Evolutionary conservation across 2,888 invertebrate species (phyloP), one percentile per base, ranked within the genome.

Genomic region (Dendrolimus houi): DNA sequence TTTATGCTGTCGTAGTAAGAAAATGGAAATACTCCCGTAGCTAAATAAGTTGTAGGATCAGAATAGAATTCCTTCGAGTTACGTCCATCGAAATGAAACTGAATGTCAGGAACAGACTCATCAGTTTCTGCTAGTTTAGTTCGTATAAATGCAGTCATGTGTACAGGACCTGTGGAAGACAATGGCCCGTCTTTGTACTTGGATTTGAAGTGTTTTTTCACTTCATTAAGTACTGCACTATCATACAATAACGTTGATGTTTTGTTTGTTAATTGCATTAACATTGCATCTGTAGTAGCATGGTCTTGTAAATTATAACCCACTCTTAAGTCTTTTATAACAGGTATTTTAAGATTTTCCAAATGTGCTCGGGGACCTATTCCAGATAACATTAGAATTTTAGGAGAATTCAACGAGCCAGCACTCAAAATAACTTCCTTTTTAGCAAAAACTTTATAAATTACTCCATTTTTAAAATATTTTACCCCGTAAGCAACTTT

Each of bases 291-390:
- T 52, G 72, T 93, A 64, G 84, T 93, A 1, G 93, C 87, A 71
- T 95, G 95, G 71, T 95, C 94, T 67, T 95, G 95, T n/a, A 96
- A 81, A 74, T 95, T 95, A 64, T 89, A 84, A 0, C 95, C 95
- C 0, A 96, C 95, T 40, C 93, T 92, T 52, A 94, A 81, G 77
- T 95, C 87, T 62, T 92, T 86, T 1, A 94, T 75, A 0, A 94
- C 85, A 53, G 81, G 74, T 58, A 93, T 93, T 7, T 87, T 81
- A 13, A 91, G 65, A 10, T 71, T 57, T 58, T 81, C 58, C 1
- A 94, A 71, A 56, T 92, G 85, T n/a, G 84, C 66, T 57, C 75
- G 75, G 0, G 93, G 93, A 10, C 94, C 94, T 7, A 95, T 83
- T 1, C 94, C 94, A 56, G 93, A 93, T 2, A 93, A 68, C 93